Evolutionary conservation across 1,140 invertebrate genomes (phyloP).

Genomic region (Drosophila triauraria): DNA sequence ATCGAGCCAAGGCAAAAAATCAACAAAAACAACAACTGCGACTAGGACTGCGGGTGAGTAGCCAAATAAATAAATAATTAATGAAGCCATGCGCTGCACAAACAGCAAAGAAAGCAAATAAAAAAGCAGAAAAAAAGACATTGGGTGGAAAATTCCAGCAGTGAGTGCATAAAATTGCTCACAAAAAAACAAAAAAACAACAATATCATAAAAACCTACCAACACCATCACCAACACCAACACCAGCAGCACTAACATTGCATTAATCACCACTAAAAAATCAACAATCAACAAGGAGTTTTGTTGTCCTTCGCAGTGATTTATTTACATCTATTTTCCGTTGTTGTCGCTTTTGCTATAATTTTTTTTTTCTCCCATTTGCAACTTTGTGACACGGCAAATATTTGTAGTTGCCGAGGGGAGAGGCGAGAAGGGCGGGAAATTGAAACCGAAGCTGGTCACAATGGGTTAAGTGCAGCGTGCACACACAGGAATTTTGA

Average conservation of each 20-base stretch:
- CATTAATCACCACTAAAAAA: conserved; percentile 67
- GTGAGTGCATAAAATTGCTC: conserved; percentile 41
- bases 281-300: conserved; percentile 29
- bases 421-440: not conserved
- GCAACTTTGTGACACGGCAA: conserved; percentile 22
- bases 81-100: conserved; percentile 63
- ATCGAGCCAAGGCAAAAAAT: not conserved
- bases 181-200: conserved; percentile 17
- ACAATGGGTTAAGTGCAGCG: not conserved
- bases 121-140: conserved; percentile 13
- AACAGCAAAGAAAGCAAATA: conserved; percentile 38
- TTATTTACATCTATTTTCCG: conserved; percentile 30
- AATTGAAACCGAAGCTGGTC: not conserved
- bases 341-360: not conserved
- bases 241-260: conserved; percentile 36
- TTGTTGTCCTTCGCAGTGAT: conserved; percentile 27
- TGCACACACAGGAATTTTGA: not conserved
- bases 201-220: conserved; percentile 3
- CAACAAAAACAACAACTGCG: conserved; percentile 19
- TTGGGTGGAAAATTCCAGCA: conserved; percentile 44
- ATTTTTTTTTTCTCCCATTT: conserved; percentile 10
- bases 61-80: conserved; percentile 75
- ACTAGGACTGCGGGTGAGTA: conserved; percentile 62
- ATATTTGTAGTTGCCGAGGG: conserved; percentile 16
- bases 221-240: conserved; percentile 15